A percentile compares a stretch with the other conserved stretches of the same genome.
Evolutionary conservation across 2,797 vertebrate genomes (phyloP).

Genomic region (Gymnoscopelus microlampas): DNA sequence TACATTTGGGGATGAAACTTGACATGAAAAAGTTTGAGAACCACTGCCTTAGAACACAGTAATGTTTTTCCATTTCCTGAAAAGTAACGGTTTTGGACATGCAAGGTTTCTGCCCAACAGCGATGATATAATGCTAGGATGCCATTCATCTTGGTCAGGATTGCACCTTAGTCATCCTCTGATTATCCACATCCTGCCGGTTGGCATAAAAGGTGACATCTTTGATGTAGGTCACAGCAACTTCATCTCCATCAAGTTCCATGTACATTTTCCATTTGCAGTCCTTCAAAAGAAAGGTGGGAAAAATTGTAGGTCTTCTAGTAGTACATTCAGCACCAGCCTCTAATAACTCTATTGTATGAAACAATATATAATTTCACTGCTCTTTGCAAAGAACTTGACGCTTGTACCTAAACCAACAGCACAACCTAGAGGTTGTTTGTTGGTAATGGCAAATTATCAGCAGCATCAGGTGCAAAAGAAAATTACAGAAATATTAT

Average conservation of each 20-base stretch:
- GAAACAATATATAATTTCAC: conserved; percentile 48
- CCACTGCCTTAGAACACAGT: too few species aligned
- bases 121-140: neutral
- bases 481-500: conserved; percentile 8
- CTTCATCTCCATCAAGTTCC: conserved; percentile 97
- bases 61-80: too few species aligned
- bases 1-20: too few species aligned
- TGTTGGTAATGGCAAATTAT: conserved; percentile 41
- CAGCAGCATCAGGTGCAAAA: conserved; percentile 15
- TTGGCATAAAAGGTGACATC: conserved; percentile 94
- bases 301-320: conserved; percentile 26
- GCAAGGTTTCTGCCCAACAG: too few species aligned
- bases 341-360: conserved; percentile 20
- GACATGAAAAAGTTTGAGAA: too few species aligned
- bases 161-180: conserved; percentile 94
- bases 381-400: conserved; percentile 34
- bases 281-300: conserved; percentile 83
- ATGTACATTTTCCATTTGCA: conserved; percentile 99
- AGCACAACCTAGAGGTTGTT: conserved; percentile 84
- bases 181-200: conserved; percentile 86
- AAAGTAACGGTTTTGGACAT: too few species aligned
- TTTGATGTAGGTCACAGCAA: conserved; percentile 97
- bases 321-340: conserved; percentile 19
- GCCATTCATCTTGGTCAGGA: neutral
- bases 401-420: conserved; percentile 74